phyloP scores from a whole-genome alignment of 2,888 invertebrate genomes.

The Salticus scenicus region DNA sequence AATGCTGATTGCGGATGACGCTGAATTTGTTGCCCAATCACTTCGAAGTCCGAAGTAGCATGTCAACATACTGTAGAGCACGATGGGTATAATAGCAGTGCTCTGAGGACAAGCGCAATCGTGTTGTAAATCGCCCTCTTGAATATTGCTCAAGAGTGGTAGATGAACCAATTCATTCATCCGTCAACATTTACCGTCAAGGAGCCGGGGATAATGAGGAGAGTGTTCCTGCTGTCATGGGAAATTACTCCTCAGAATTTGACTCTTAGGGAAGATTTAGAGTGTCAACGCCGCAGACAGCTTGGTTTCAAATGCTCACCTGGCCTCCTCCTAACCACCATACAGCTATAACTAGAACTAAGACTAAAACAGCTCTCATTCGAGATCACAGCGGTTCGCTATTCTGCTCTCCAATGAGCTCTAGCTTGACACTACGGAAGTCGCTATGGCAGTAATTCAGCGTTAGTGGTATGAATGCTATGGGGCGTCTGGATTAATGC shows the following conservation, averaged over 20 bases:
- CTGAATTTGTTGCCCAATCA: neutral
- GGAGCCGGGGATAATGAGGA: neutral
- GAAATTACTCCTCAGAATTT: no score
- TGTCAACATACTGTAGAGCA: no score
- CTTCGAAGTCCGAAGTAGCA: neutral
- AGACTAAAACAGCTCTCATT: neutral
- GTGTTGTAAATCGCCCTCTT: neutral
- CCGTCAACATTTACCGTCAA: neutral
- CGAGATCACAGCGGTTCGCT: neutral
- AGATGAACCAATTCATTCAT: neutral
- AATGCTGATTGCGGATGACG: neutral
- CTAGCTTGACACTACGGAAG: conserved; percentile 18
- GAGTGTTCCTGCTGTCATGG: neutral
- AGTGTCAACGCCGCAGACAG: neutral
- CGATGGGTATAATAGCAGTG: neutral
- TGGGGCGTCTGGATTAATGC: no score
- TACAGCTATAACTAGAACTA: neutral
- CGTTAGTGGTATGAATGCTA: neutral
- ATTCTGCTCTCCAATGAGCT: neutral
- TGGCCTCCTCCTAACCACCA: neutral
- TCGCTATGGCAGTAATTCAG: neutral
- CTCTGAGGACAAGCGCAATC: neutral
- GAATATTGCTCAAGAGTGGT: no score
- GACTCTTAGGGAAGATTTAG: neutral
- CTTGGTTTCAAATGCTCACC: no score